Evolutionary conservation across 2,113 vertebrate species (phyloP), one percentile per base, ranked within the genome.

Genomic region (Aviceda subcristata): DNA sequence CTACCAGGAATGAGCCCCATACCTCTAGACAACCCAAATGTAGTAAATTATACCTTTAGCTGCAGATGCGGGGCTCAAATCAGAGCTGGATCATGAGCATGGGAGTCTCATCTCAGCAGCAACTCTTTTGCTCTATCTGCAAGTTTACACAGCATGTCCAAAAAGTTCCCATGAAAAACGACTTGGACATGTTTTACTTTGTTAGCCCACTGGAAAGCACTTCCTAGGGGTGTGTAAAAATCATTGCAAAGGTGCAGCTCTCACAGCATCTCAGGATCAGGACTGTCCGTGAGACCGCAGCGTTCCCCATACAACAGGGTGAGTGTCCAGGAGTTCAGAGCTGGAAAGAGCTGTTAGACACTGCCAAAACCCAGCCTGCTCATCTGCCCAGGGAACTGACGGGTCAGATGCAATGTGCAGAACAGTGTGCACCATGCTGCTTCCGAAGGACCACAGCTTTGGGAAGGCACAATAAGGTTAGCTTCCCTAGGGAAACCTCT

Each of bases 391-490:
- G 13, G 38, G 34, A 50, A 72, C 8, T 14, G 21, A 21, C 4
- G 4, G 27, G 10, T 22, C 4, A 1, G 45, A 16, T 34, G 39
- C 30, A 45, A 0, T 1, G 22, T 1, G 0, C 20, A 4, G 16
- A 72, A 64, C 12, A 0, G 23, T 12, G 56, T 0, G 2, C n/a
- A 68, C 39, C 48, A 13, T 7, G 24, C 24, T 22, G 10, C 57
- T 43, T 36, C 46, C 0, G 0, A 74, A 53, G 20, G 15, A 74
- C 27, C 8, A 8, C 12, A 15, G 39, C 45, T 50, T 84, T 46
- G 38, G 46, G 67, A 72, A 87, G 19, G n/a, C 34, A 84, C 34
- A 38, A 7, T 4, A 27, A 21, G 20, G 9, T 20, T 36, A 12
- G 13, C 32, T 69, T 68, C 27, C 43, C 48, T 26, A 9, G 32